Evolutionary conservation across 2,888 invertebrate genomes (phyloP).

Genomic region (Pardosa pseudoannulata): DNA sequence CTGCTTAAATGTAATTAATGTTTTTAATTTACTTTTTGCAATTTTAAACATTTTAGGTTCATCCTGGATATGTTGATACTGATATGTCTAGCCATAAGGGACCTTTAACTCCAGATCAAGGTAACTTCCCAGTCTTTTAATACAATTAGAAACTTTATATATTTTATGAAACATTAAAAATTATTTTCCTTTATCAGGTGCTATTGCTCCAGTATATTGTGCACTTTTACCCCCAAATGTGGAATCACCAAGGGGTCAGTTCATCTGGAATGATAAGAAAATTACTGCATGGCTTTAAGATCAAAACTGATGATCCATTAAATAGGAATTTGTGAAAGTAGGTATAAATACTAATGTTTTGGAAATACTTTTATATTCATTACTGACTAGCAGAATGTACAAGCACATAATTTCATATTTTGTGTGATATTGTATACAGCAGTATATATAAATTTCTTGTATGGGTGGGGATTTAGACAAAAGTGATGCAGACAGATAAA

Average conservation of each 20-base stretch:
- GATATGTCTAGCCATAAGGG: conserved; percentile 86
- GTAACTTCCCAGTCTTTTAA: conserved; percentile 73
- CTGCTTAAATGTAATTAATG: not conserved
- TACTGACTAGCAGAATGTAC: too few relatives aligned
- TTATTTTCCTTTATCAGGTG: conserved; percentile 75
- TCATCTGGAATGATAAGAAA: conserved; percentile 80
- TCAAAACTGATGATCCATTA: too few relatives aligned
- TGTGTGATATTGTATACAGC: too few relatives aligned
- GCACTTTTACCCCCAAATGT: conserved; percentile 80
- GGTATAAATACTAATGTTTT: too few relatives aligned
- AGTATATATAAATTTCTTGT: too few relatives aligned
- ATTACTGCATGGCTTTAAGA: conserved; percentile 38
- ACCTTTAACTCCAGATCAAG: conserved; percentile 78
- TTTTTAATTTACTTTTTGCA: not conserved
- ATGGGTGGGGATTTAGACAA: too few relatives aligned
- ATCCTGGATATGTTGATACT: conserved; percentile 82
- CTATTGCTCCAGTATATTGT: conserved; percentile 82
- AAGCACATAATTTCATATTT: too few relatives aligned
- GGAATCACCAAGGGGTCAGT: conserved; percentile 82
- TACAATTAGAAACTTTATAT: too few relatives aligned
- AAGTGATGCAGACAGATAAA: too few relatives aligned
- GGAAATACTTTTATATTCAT: too few relatives aligned
- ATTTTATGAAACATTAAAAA: too few relatives aligned
- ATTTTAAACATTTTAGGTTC: conserved; percentile 32
- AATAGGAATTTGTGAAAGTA: too few relatives aligned